Evolutionary conservation across 2,888 invertebrate species (phyloP), one percentile per base, ranked within the genome.

Genomic region (Drosophila fulvimacula): DNA sequence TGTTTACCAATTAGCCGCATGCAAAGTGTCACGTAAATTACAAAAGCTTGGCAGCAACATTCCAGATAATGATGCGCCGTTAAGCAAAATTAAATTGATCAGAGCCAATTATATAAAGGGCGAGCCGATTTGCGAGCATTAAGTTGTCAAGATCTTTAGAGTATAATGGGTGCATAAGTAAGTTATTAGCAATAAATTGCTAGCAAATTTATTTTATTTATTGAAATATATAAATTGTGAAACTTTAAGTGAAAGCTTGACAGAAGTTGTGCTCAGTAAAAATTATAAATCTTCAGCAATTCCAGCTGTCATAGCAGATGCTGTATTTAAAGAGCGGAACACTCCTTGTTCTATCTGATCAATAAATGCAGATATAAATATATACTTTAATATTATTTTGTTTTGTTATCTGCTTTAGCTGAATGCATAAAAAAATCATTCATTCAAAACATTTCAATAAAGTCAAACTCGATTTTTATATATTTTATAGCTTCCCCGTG

Each of bases 1-100:
- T 52, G 68, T 68, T 67, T 44, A 51, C 19, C 76, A 79, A 81
- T 82, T 86, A 86, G 27, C 30, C 34, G n/a, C 81, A 82, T 76
- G 82, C 79, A 73, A 85, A 71, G 63, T 80, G 73, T 68, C 82
- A 71, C 61, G 52, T 66, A 52, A 36, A 48, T 62, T 39, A 39
- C 19, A 62, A 63, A 66, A 66, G 52, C 41, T 46, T 68, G 76
- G 39, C 51, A 68, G 15, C 17, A 34, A 57, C 76, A 51, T 61
- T 41, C 51, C 39, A 42, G 11, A 30, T 55, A 68, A 76, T 72
- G 55, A 66, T 46, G 36, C 10, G 17, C 32, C 17, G 48, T 46
- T 49, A 46, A 38, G 39, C 13, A 21, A 42, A 44, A 21, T 34
- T 17, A 49, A 70, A 44, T 36, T 69, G 36, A 39, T 17, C 15